Conservation (phyloP, 92 coral and sea anemone species). For the Montipora capitata region DNA sequence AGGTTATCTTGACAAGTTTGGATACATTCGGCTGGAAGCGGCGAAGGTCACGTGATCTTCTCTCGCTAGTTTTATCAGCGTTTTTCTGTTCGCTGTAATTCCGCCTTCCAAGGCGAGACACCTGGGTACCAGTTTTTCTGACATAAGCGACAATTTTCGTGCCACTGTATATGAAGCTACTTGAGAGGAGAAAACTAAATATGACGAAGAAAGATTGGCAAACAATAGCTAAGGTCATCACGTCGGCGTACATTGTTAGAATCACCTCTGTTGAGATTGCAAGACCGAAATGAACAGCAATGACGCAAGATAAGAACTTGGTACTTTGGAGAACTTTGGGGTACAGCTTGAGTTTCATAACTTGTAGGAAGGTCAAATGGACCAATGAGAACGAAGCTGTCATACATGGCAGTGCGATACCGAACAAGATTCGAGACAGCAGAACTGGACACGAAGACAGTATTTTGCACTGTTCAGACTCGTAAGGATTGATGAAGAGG, state of each 20-base stretch:
- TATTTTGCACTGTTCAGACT: slow-evolving; percentile 87
- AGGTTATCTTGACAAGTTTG: slow-evolving; percentile 88
- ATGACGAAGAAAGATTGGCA: slow-evolving; percentile 84
- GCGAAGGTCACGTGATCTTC: neutral
- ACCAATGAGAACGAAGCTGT: slow-evolving; percentile 89
- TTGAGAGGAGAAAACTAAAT: slow-evolving; percentile 69
- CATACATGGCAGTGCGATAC: slow-evolving; percentile 88
- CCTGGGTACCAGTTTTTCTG: slow-evolving; percentile 39
- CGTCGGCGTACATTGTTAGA: slow-evolving; percentile 62
- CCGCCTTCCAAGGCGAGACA: slow-evolving; percentile 66
- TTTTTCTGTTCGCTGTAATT: slow-evolving; percentile 7
- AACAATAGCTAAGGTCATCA: slow-evolving; percentile 58
- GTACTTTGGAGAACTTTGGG: slow-evolving; percentile 82
- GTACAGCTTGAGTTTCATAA: slow-evolving; percentile 82
- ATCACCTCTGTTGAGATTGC: slow-evolving; percentile 70
- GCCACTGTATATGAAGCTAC: slow-evolving; percentile 85
- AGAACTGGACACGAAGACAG: slow-evolving; percentile 74
- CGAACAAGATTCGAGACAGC: slow-evolving; percentile 81
- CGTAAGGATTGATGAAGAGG: slow-evolving; percentile 91
- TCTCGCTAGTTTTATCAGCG: neutral
- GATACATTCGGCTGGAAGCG: slow-evolving; percentile 75
- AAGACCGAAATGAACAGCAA: slow-evolving; percentile 74
- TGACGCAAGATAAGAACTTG: slow-evolving; percentile 65
- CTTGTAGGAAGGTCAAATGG: slow-evolving; percentile 83
- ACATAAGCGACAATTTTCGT: slow-evolving; percentile 73